A percentile compares a stretch with the other conserved stretches of the same genome.
These are phyloP conservation scores for Ascidia mentula DNA, from an alignment of 23 tunicate species.

Conservation along the genomic window DNA sequence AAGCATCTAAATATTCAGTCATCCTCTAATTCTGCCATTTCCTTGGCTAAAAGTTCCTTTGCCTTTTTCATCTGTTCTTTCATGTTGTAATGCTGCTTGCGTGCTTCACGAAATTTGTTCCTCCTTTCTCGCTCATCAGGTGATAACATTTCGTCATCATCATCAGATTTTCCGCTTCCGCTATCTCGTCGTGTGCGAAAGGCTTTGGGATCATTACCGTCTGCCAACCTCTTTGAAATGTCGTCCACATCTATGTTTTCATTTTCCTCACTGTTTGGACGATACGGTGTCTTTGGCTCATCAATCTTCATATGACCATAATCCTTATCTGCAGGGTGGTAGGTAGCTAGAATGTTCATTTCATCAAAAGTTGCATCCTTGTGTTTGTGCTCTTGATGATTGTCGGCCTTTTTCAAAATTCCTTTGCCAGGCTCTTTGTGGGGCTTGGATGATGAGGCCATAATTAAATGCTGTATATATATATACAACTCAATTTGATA, in stretches of 20 bases:
- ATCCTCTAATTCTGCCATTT: constrained; percentile 72
- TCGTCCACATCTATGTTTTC: constrained; percentile 63
- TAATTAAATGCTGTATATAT: no score
- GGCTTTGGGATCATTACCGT: constrained; percentile 22
- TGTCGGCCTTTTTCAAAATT: constrained; percentile 36
- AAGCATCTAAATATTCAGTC: no score
- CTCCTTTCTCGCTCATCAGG: constrained; percentile 57
- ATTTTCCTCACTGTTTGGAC: constrained; percentile 51
- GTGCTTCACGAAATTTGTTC: constrained; percentile 48
- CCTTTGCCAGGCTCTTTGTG: constrained; percentile 44
- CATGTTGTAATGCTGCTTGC: constrained; percentile 94
- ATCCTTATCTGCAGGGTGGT: constrained; percentile 93
- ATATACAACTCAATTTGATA: no score
- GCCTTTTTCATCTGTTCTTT: constrained; percentile 76
- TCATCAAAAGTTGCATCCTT: constrained; percentile 81
- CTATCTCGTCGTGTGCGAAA: constrained; percentile 32
- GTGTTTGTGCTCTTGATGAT: constrained; percentile 21
- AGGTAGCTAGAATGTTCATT: constrained; percentile 88
- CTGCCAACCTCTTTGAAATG: constrained; percentile 36
- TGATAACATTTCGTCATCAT: constrained; percentile 28
- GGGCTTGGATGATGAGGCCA: constrained; percentile 7
- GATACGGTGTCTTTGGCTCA: constrained; percentile 96
- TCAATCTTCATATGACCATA: constrained; percentile 99
- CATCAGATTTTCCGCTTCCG: constrained; percentile 32
- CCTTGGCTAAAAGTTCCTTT: constrained; percentile 79